Evolutionary conservation across 2,888 invertebrate genomes (phyloP).

Genomic region (Odontocerum albicorne): DNA sequence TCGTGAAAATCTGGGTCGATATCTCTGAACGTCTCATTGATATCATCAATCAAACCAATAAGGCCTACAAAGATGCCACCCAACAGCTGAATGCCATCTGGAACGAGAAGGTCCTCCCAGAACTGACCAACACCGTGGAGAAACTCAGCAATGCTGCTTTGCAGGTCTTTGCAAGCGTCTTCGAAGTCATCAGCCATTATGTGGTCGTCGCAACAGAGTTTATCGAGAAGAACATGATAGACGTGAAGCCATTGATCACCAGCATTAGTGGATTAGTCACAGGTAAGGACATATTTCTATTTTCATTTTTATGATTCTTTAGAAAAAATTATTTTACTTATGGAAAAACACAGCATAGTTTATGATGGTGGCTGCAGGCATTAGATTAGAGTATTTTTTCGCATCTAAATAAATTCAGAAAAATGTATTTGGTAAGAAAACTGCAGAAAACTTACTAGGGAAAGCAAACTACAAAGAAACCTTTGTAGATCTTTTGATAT

Average conservation of each 20-base stretch:
- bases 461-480: too few species aligned
- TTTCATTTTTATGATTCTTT: too few species aligned
- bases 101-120: constrained; percentile 44
- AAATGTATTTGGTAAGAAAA: too few species aligned
- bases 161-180: constrained; percentile 45
- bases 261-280: constrained; percentile 55
- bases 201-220: constrained; percentile 58
- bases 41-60: constrained; percentile 42
- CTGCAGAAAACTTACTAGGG: too few species aligned
- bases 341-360: too few species aligned
- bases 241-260: constrained; percentile 62
- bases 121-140: constrained; percentile 37
- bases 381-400: too few species aligned
- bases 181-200: constrained; percentile 50
- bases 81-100: constrained; percentile 29
- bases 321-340: too few species aligned
- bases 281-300: constrained; percentile 47
- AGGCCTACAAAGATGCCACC: constrained; percentile 41
- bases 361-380: too few species aligned
- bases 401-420: too few species aligned
- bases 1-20: constrained; percentile 7
- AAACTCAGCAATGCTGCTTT: constrained; percentile 31
- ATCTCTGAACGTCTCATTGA: constrained; percentile 22
- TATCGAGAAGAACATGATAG: constrained; percentile 66
- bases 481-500: too few species aligned